Base-by-base conservation (phyloP, 2,888 invertebrate genomes). In the Trichopria drosophilae region DNA sequence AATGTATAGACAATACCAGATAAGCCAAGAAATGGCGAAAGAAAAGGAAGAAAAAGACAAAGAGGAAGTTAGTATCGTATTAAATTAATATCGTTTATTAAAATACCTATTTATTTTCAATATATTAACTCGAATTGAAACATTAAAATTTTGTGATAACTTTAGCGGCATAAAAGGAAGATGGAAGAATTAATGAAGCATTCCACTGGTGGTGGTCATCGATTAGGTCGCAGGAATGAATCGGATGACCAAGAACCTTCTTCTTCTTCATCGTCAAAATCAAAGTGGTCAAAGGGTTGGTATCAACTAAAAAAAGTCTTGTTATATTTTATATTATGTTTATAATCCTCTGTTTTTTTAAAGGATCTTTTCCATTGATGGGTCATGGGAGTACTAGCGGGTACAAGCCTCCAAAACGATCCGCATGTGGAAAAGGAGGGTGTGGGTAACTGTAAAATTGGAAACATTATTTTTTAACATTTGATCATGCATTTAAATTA, bases 1-100 rank as follows among this genome's bases (percentile, higher is more conserved):
- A 48, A 69, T 79, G 67, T 79, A 80, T 59, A 73, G 77, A 58
- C 68, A 75, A 35, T 77, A 78, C 55, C 59, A 71, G 7, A 53
- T 53, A 44, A 69, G 68, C 55, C 68, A 71, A 28, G 69, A 69
- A 54, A 60, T 65, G 45, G 69, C 70, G 52, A 54, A 71, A 54
- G 59, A 67, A 49, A 73, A 73, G 60, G 60, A 69, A 52, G 68
- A 77, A 67, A 70, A 74, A 68, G 78, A 23, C 15, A 29, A 31
- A 42, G 39, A 49, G 29, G 47, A 44, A 35, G 19, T 20, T 18
- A 26, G 18, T 32, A 19, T 10, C 19, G 12, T 52, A 6, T 12
- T 19, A 32, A 12, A 18, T 42, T 15, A 10, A n/a, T 4, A 10
- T 50, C 44, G 23, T 40, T 51, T 31, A 20, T 15, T 19, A 35